Percentiles rank a stretch among this genome's conserved stretches.
phyloP scores from a whole-genome alignment of 2,797 vertebrate species.

The Gallirallus australis region DNA sequence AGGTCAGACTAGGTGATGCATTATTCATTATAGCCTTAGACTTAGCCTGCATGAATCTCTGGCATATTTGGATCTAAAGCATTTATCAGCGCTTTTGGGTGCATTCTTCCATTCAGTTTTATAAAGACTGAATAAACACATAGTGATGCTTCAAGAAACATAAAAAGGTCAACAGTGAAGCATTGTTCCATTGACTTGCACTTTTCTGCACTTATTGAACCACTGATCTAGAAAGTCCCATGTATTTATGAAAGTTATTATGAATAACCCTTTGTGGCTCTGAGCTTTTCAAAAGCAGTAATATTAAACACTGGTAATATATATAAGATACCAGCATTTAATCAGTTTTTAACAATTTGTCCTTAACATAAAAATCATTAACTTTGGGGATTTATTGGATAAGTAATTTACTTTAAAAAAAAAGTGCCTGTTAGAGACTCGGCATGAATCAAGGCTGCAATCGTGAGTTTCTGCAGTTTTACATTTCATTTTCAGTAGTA shows the following conservation, averaged over 20 bases:
- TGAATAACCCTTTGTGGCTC: background rate
- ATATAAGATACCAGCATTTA: background rate
- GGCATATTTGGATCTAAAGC: background rate
- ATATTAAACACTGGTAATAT: background rate
- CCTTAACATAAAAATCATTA: slow-evolving; percentile 18
- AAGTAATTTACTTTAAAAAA: slow-evolving; percentile 18
- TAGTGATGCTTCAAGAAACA: background rate
- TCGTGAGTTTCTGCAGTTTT: background rate
- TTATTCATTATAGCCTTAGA: slow-evolving; percentile 12
- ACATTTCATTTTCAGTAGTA: background rate
- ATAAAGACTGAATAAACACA: background rate
- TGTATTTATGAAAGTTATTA: background rate
- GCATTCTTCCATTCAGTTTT: slow-evolving; percentile 2
- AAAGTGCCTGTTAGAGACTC: background rate
- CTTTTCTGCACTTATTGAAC: background rate
- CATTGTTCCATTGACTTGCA: background rate
- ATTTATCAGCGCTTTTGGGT: background rate
- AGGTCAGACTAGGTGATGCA: slow-evolving; percentile 9
- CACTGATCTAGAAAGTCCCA: background rate
- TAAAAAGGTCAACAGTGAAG: background rate
- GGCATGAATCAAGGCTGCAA: background rate
- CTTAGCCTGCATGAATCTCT: background rate
- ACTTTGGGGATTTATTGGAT: background rate
- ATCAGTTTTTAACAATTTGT: background rate
- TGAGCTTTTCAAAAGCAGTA: background rate